Conservation (phyloP, 2,888 invertebrate species). For the Uropetala carovei region DNA sequence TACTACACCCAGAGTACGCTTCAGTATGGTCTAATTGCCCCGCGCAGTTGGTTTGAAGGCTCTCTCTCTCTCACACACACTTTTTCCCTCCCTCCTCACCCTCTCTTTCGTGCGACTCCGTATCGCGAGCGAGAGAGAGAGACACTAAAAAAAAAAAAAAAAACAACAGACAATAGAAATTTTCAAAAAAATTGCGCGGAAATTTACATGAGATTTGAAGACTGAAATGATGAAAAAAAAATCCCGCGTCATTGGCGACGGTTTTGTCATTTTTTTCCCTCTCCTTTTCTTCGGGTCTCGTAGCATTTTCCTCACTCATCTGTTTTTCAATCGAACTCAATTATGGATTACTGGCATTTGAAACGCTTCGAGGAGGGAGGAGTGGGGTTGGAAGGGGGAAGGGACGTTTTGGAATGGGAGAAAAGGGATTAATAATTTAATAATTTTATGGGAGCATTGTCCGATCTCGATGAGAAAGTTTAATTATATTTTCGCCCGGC, state of each 20-base stretch:
- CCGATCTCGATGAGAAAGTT: constrained; percentile 18
- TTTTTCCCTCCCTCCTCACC: not conserved
- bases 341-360: constrained; percentile 57
- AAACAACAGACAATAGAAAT: too few species aligned
- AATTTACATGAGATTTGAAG: too few species aligned
- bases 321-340: constrained; percentile 19
- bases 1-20: constrained; percentile 42
- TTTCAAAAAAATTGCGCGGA: too few species aligned
- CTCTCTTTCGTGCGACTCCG: not conserved
- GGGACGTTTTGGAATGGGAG: not conserved
- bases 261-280: too few species aligned
- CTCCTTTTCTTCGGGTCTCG: not conserved
- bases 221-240: too few species aligned
- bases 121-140: not conserved
- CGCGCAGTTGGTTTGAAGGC: not conserved
- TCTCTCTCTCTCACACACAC: not conserved
- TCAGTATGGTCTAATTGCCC: not conserved
- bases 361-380: not conserved
- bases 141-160: too few species aligned
- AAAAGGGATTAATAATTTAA: constrained; percentile 23
- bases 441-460: constrained; percentile 21
- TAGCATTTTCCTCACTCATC: not conserved
- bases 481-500: not conserved
- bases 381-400: not conserved
- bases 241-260: too few species aligned